These are phyloP conservation scores for Dyspetes luteomarginatus DNA, from an alignment of 2,888 invertebrate species.

Conservation along the genomic window DNA sequence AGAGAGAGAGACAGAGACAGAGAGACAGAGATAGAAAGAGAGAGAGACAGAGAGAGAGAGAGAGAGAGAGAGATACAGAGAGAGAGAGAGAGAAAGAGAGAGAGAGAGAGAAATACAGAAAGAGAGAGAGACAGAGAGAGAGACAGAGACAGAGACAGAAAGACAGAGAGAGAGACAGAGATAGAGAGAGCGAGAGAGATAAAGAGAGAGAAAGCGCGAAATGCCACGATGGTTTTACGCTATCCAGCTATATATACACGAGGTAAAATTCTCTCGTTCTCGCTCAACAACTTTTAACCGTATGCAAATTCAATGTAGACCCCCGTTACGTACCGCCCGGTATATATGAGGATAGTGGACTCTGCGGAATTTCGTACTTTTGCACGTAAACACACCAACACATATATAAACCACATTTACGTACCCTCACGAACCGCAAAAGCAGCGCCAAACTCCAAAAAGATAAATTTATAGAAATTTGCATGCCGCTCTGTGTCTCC, in stretches of 20 bases:
- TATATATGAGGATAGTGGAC: conserved; percentile 67
- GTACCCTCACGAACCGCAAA: conserved; percentile 26
- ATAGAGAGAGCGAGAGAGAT: conserved; percentile 5
- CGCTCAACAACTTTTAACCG: conserved; percentile 70
- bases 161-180: neutral
- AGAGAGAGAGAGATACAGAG: conserved; percentile 1
- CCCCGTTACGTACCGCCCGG: conserved; percentile 36
- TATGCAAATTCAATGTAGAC: conserved; percentile 72
- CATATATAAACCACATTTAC: neutral
- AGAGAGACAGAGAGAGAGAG: conserved; percentile 9
- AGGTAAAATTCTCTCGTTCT: conserved; percentile 60
- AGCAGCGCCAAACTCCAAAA: conserved; percentile 51
- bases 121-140: conserved; percentile 1
- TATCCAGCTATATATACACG: neutral
- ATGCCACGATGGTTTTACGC: conserved; percentile 44
- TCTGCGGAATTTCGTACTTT: conserved; percentile 70
- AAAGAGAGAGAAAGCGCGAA: neutral
- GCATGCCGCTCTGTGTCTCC: conserved; percentile 50
- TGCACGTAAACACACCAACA: conserved; percentile 11
- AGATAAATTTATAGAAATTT: conserved; percentile 58
- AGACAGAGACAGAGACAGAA: conserved; percentile 10
- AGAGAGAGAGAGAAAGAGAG: conserved; percentile 7
- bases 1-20: no score
- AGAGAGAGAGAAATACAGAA: conserved; percentile 1
- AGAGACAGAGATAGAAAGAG: conserved; percentile 2